phyloP scores from a whole-genome alignment of 1,140 invertebrate species.

The Trypoxylus dichotomus region DNA sequence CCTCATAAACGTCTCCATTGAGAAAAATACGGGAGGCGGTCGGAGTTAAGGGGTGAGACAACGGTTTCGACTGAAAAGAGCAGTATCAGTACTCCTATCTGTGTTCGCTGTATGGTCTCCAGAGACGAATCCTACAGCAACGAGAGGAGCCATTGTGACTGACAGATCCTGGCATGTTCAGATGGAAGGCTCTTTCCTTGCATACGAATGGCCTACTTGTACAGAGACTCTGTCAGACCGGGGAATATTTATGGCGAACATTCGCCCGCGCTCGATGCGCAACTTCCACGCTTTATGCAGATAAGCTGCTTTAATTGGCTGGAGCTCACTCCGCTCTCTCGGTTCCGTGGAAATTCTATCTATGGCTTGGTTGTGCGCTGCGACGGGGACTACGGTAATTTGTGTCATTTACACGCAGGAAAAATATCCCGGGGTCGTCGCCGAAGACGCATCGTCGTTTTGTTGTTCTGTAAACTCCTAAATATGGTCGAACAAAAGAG shows the following conservation, averaged over 20 bases:
- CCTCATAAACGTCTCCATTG: slow-evolving; percentile 18
- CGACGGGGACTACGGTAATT: background rate
- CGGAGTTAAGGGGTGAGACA: background rate
- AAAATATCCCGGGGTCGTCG: background rate
- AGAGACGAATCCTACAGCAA: slow-evolving; percentile 32
- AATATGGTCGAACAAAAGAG: background rate
- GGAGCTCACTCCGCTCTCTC: background rate
- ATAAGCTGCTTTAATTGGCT: slow-evolving; percentile 49
- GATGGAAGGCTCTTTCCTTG: slow-evolving; percentile 51
- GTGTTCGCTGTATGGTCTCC: slow-evolving; percentile 28
- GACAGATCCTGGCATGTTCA: slow-evolving; percentile 51
- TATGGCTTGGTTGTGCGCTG: background rate
- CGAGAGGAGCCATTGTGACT: slow-evolving; percentile 43
- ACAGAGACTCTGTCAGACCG: slow-evolving; percentile 43
- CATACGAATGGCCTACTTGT: slow-evolving; percentile 53
- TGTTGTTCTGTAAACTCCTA: background rate
- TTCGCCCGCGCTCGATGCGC: slow-evolving; percentile 40
- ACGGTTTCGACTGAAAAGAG: slow-evolving; percentile 32
- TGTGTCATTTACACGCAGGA: background rate
- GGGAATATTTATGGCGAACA: slow-evolving; percentile 46
- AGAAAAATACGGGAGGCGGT: background rate
- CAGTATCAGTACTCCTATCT: slow-evolving; percentile 17
- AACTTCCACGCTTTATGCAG: slow-evolving; percentile 48
- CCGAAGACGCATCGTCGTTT: background rate
- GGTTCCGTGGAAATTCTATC: slow-evolving; percentile 26